These are phyloP conservation scores for Argyrosomus japonicus DNA, from an alignment of 2,113 vertebrate species.

Conservation along the genomic window DNA sequence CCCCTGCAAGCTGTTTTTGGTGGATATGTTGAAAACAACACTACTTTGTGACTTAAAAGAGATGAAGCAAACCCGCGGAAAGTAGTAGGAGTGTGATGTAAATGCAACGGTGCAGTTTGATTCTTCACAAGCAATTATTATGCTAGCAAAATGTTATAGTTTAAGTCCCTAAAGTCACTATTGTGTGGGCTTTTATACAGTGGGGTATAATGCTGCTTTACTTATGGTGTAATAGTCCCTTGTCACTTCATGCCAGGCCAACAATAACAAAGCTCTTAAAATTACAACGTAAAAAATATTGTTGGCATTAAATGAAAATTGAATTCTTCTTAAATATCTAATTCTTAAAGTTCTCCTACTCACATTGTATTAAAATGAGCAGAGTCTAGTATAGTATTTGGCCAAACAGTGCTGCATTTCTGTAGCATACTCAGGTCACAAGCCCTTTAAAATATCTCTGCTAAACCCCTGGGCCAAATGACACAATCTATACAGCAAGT, in stretches of 20 bases:
- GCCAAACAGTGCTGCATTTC: no score
- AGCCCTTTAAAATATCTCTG: no score
- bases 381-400: no score
- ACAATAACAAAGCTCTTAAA: background rate
- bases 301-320: background rate
- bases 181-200: background rate
- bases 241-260: background rate
- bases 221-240: background rate
- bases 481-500: no score
- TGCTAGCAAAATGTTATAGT: background rate
- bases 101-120: background rate
- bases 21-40: conserved; percentile 21
- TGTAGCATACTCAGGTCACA: no score
- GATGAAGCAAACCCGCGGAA: background rate
- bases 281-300: background rate
- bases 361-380: no score
- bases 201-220: background rate
- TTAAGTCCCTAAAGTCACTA: background rate
- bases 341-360: background rate
- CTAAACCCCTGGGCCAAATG: no score
- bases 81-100: background rate
- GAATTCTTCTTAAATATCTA: no score
- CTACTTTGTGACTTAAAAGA: background rate
- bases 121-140: background rate
- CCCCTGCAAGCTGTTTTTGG: conserved; percentile 22